A percentile compares a stretch with the other conserved stretches of the same genome.
These are phyloP conservation scores for Drosophila histrio DNA, from an alignment of 2,888 invertebrate species.

Conservation along the genomic window DNA sequence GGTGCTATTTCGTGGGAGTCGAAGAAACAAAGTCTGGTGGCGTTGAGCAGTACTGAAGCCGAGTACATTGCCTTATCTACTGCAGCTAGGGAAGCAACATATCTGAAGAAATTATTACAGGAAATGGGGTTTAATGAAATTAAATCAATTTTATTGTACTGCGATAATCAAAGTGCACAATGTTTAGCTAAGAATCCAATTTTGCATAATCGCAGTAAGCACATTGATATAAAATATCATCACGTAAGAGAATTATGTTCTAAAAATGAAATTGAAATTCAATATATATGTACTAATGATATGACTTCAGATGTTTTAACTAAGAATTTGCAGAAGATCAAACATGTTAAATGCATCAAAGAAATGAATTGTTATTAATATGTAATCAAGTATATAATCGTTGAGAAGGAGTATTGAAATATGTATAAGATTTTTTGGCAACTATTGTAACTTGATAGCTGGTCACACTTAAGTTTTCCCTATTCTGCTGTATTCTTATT, in stretches of 20 bases:
- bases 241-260: background rate
- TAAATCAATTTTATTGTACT: background rate
- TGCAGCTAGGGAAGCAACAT: background rate
- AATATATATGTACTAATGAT: background rate
- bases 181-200: background rate
- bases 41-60: background rate
- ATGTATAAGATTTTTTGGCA: too few relatives aligned
- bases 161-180: background rate
- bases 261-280: background rate
- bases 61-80: background rate
- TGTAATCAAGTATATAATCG: too few relatives aligned
- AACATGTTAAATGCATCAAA: background rate
- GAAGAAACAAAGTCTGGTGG: background rate
- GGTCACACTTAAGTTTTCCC: too few relatives aligned
- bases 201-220: background rate
- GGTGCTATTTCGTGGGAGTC: background rate
- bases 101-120: background rate
- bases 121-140: background rate
- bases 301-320: background rate
- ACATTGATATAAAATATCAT: background rate
- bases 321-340: background rate
- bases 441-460: too few relatives aligned
- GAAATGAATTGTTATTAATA: background rate
- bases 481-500: too few relatives aligned
- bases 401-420: too few relatives aligned